Percentiles rank a stretch among this genome's conserved stretches.
These are phyloP conservation scores for Echinops telfairi DNA, from an alignment of 2,113 vertebrate genomes.

Conservation along the genomic window DNA sequence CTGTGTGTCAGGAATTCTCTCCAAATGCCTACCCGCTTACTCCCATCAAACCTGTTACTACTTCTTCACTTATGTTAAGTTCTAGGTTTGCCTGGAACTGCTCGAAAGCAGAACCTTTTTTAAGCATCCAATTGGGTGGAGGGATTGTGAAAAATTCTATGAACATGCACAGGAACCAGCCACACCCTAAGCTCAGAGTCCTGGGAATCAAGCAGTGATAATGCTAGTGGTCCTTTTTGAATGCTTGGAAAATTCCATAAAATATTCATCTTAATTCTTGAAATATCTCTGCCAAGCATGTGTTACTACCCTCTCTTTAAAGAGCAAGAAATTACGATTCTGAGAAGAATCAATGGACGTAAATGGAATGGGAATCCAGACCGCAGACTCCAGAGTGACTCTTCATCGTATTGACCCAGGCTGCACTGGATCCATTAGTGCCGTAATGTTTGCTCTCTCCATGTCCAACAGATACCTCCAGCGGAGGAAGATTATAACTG, in stretches of 20 bases:
- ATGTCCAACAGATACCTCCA: not conserved
- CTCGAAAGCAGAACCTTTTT: slow-evolving; percentile 53
- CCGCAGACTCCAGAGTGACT: not conserved
- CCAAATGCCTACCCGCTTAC: not conserved
- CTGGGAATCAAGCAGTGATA: not conserved
- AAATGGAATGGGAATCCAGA: not conserved
- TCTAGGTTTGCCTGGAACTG: slow-evolving; percentile 8
- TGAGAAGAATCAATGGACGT: not conserved
- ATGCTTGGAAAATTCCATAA: not conserved
- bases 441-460: not conserved
- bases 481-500: not conserved
- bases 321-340: not conserved
- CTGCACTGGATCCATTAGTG: not conserved
- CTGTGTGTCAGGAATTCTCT: not conserved
- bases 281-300: not conserved
- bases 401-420: too few relatives aligned
- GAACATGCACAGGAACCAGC: not conserved
- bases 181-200: not conserved
- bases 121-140: not conserved
- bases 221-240: not conserved
- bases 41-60: not conserved
- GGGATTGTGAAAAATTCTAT: not conserved
- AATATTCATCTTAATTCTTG: not conserved
- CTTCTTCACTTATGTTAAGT: not conserved
- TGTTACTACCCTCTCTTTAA: not conserved